Evolutionary conservation across 2,888 invertebrate genomes (phyloP).

Genomic region (Cephus nigrinus): DNA sequence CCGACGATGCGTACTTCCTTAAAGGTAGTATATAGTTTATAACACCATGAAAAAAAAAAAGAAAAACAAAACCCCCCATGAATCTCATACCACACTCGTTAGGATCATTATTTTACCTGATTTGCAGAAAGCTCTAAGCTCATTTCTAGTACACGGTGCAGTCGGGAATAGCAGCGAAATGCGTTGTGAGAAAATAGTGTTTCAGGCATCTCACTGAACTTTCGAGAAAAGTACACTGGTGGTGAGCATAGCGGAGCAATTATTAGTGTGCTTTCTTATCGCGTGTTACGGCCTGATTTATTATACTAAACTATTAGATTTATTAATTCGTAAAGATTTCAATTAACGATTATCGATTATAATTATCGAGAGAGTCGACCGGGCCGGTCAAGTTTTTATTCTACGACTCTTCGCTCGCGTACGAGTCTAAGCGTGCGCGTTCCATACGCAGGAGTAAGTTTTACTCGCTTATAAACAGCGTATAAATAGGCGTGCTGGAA

Average conservation of each 20-base stretch:
- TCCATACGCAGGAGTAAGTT: conserved; percentile 16
- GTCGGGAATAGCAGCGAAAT: not conserved
- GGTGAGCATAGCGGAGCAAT: not conserved
- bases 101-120: not conserved
- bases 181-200: not conserved
- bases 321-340: not conserved
- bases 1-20: conserved; percentile 7
- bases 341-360: not conserved
- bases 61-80: not conserved
- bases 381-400: not conserved
- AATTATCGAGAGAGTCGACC: not conserved
- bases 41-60: not conserved
- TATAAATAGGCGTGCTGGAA: conserved; percentile 17
- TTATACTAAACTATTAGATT: not conserved
- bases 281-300: not conserved
- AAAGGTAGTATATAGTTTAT: conserved; percentile 10
- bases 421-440: conserved; percentile 14
- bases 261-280: not conserved
- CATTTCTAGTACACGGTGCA: not conserved
- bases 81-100: not conserved
- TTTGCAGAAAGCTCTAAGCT: not conserved
- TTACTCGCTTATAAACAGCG: conserved; percentile 35
- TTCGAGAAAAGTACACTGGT: not conserved
- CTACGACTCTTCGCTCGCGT: not conserved
- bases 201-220: not conserved